Percentiles rank a stretch among this genome's conserved stretches.
Conservation (phyloP, 2,113 vertebrate genomes). For the Bubo scandiacus region DNA sequence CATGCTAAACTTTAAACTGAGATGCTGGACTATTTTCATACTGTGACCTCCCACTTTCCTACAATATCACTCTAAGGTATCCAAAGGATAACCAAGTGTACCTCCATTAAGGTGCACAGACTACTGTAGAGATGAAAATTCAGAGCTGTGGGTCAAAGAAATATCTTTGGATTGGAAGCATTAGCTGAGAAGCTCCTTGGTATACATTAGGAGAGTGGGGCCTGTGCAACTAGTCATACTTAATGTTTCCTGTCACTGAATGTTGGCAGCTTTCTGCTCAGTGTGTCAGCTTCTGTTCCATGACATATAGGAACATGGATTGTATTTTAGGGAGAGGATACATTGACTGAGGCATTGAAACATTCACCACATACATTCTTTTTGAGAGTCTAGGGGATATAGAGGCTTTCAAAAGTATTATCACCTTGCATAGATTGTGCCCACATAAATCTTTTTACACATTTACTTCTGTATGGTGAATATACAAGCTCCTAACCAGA, state of each 20-base stretch:
- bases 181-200: neutral
- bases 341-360: neutral
- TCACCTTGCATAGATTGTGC: neutral
- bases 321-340: neutral
- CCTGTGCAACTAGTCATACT: neutral
- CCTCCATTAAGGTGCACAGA: neutral
- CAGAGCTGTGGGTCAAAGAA: neutral
- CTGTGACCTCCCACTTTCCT: neutral
- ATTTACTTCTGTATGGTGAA: neutral
- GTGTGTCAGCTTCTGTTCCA: neutral
- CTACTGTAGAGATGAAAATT: neutral
- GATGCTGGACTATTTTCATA: neutral
- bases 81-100: neutral
- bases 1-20: neutral
- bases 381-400: neutral
- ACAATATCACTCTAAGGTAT: neutral
- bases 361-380: neutral
- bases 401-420: neutral
- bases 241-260: neutral
- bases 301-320: fast-evolving
- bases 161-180: neutral
- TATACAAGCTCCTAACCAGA: neutral
- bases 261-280: neutral
- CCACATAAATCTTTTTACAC: neutral
- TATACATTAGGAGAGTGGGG: neutral